Base-by-base conservation (phyloP, 1,140 invertebrate species). In the Drosophila willistoni region DNA sequence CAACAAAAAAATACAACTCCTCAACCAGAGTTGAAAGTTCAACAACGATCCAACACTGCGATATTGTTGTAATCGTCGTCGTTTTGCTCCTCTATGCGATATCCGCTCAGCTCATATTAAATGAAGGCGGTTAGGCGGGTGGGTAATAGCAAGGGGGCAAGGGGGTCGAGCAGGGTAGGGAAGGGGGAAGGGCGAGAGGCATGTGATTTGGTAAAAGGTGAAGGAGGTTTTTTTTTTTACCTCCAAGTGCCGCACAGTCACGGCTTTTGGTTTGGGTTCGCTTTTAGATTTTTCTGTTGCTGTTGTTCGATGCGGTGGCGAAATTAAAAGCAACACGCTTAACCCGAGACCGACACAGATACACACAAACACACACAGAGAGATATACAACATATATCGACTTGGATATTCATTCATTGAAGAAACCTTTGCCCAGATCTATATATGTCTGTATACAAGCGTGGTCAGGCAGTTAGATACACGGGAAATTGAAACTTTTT, bases 41-140 rank as follows among this genome's bases (percentile, higher is more conserved):
- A 87, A 70, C 77, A 42, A 51, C 80, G 79, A 87, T 87, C 87
- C 75, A 87, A 76, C 71, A 84, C 77, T 75, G 60, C 77, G 79
- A 79, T 87, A 86, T 83, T 89, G 83, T 86, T 89, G 83, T 86
- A 86, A 86, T 86, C 84, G 83, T 64, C 39, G 19, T 64, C 39
- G 19, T 69, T 17, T 60, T 51, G 44, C 44, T 51, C 60, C 71
- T 39, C 42, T 73, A 56, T 75, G 62, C 62, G 41, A 57, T 77
- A 73, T 76, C 51, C 62, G 66, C 71, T 39, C 36, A 39, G 72
- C 73, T 76, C 75, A 67, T 77, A 74, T 78, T 74, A 78, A 78
- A 74, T 74, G 64, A 71, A 71, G 60, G 17, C 47, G 44, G 57
- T 39, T 64, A 33, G 42, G 44, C 13, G 12, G 19, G 12, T 2